These are phyloP conservation scores for Pterocles gutturalis DNA, from an alignment of 2,113 vertebrate species.

Conservation along the genomic window DNA sequence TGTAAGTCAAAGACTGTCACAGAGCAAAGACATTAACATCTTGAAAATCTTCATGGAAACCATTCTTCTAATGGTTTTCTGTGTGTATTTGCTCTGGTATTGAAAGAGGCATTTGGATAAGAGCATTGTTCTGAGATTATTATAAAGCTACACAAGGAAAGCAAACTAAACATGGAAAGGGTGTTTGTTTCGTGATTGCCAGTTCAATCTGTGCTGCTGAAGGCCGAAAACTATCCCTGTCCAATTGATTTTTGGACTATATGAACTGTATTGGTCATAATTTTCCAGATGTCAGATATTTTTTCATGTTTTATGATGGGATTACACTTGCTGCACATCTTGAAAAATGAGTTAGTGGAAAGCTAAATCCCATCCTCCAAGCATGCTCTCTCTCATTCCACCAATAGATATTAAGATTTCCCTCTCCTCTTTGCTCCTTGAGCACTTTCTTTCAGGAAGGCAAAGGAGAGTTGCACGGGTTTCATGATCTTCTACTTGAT, in stretches of 20 bases:
- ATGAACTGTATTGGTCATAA: not conserved
- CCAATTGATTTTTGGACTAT: not conserved
- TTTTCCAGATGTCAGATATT: not conserved
- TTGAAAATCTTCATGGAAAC: not conserved
- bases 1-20: not conserved
- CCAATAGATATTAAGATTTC: not conserved
- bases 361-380: not conserved
- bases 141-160: not conserved
- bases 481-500: not conserved
- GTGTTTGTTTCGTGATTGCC: not conserved
- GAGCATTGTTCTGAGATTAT: not conserved
- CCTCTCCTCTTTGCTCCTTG: not conserved
- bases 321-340: not conserved
- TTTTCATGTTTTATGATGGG: slow-evolving; percentile 3
- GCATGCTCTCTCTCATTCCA: not conserved
- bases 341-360: not conserved
- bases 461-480: not conserved
- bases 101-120: not conserved
- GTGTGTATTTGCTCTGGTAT: not conserved
- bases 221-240: not conserved
- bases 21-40: not conserved
- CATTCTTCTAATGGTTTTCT: not conserved
- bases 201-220: not conserved
- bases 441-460: not conserved
- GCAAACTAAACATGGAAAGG: not conserved